A percentile compares a stretch with the other conserved stretches of the same genome.
Conservation (phyloP, 2,797 vertebrate genomes). For the Ctenopoma multispine region DNA sequence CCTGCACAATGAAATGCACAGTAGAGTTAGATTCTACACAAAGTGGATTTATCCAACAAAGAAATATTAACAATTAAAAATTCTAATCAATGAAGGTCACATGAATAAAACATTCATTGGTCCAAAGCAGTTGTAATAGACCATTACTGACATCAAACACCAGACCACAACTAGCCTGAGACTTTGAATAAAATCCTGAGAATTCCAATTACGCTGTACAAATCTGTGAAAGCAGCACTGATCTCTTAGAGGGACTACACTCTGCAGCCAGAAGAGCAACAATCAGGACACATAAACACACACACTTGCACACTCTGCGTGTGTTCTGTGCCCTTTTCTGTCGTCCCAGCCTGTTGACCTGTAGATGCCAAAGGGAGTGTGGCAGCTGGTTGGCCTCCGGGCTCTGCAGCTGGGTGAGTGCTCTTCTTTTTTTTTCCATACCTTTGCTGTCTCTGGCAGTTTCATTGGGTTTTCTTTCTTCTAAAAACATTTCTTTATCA, state of each 20-base stretch:
- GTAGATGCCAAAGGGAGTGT: conserved; percentile 1
- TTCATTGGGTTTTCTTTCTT: neutral
- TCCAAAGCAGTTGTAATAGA: neutral
- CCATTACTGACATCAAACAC: no score
- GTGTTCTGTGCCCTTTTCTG: conserved; percentile 12
- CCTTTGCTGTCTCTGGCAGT: conserved; percentile 7
- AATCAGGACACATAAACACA: no score
- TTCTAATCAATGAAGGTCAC: no score
- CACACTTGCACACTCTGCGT: neutral
- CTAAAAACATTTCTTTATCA: neutral
- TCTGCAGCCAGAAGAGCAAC: neutral
- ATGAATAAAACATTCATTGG: neutral
- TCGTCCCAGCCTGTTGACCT: conserved; percentile 18
- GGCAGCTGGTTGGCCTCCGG: conserved; percentile 20
- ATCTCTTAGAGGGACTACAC: neutral
- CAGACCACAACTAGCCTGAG: neutral
- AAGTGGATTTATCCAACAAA: no score
- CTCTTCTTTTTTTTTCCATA: neutral
- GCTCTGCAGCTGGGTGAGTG: conserved; percentile 29
- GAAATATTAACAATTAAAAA: no score
- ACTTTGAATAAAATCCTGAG: neutral
- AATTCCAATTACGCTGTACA: conserved; percentile 4
- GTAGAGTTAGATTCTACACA: no score
- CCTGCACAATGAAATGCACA: no score
- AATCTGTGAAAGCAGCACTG: conserved; percentile 3